Evolutionary conservation across 2,113 vertebrate genomes (phyloP).

Genomic region (Ammodytes marinus): DNA sequence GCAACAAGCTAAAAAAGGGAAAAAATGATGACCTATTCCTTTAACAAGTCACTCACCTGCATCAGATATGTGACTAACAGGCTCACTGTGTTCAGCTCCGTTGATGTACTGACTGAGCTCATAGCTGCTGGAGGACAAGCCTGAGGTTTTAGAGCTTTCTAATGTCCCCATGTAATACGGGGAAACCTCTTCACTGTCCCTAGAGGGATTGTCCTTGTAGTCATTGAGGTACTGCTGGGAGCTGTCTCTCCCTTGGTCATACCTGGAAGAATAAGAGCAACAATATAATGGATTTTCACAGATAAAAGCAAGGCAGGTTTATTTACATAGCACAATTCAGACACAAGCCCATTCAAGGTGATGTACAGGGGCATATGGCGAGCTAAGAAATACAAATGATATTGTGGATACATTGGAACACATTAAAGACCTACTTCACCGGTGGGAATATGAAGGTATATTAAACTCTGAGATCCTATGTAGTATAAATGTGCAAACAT

Average conservation of each 20-base stretch:
- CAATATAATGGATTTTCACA: neutral
- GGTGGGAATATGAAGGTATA: too few relatives aligned
- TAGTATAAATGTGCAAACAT: too few relatives aligned
- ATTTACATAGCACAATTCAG: too few relatives aligned
- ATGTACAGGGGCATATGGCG: too few relatives aligned
- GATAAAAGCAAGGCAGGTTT: neutral
- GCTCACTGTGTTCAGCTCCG: conserved; percentile 20
- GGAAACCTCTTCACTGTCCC: conserved; percentile 58
- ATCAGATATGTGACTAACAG: conserved; percentile 44
- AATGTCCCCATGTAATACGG: conserved; percentile 81
- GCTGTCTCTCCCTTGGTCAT: conserved; percentile 55
- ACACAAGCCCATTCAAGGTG: too few relatives aligned
- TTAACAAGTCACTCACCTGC: conserved; percentile 72
- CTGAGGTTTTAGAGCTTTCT: conserved; percentile 86
- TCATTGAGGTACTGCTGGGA: conserved; percentile 50
- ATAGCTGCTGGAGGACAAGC: conserved; percentile 90
- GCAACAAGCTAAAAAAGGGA: too few relatives aligned
- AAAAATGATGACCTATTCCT: neutral
- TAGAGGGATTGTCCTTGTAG: conserved; percentile 44
- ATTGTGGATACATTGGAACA: too few relatives aligned
- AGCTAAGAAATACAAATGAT: too few relatives aligned
- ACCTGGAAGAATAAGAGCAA: conserved; percentile 50
- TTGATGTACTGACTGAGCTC: conserved; percentile 95
- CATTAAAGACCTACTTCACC: too few relatives aligned
- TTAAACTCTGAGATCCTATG: too few relatives aligned